Evolutionary conservation across 2,113 vertebrate genomes (phyloP).

Genomic region (Sapayoa aenigma): DNA sequence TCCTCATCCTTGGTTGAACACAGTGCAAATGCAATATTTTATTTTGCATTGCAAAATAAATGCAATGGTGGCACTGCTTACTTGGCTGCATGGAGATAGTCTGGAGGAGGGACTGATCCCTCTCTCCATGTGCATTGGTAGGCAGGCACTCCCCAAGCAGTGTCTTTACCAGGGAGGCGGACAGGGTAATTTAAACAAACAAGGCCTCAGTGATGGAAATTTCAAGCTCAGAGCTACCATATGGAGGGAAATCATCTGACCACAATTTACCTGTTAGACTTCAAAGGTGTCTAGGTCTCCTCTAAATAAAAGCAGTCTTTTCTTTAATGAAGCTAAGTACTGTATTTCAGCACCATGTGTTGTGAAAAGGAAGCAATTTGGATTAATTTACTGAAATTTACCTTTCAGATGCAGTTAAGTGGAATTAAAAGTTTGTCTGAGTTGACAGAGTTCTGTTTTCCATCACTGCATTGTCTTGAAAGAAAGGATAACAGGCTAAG

Average conservation of each 20-base stretch:
- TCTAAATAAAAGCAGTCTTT: constrained; percentile 73
- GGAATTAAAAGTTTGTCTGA: constrained; percentile 51
- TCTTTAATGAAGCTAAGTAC: constrained; percentile 69
- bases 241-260: constrained; percentile 35
- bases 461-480: constrained; percentile 63
- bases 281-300: constrained; percentile 55
- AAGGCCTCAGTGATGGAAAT: constrained; percentile 56
- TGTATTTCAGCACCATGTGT: constrained; percentile 62
- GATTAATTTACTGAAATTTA: constrained; percentile 69
- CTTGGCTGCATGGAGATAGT: neutral
- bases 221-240: constrained; percentile 50
- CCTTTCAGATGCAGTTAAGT: constrained; percentile 69
- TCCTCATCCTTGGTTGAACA: neutral
- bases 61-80: neutral
- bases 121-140: neutral
- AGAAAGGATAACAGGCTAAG: constrained; percentile 57
- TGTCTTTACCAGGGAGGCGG: neutral
- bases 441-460: constrained; percentile 60
- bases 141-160: neutral
- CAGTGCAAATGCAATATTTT: too few relatives aligned
- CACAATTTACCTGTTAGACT: constrained; percentile 64
- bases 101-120: neutral
- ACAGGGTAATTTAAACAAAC: constrained; percentile 49
- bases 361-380: constrained; percentile 70
- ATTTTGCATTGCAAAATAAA: too few relatives aligned